phyloP scores from a whole-genome alignment of 2,113 vertebrate species.

The Salminus brasiliensis region DNA sequence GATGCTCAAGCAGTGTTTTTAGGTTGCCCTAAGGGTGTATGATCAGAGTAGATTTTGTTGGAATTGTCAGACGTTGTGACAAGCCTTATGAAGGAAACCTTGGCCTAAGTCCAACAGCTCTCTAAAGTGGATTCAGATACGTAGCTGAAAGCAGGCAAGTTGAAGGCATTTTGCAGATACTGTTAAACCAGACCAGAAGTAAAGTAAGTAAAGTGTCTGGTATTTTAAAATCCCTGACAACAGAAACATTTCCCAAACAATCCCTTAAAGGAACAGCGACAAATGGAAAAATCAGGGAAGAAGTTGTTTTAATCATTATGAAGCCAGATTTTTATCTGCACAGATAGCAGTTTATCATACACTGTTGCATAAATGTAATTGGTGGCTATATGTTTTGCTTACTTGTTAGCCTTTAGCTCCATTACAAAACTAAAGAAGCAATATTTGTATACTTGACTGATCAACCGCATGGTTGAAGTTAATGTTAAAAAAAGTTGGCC shows the following conservation, averaged over 20 bases:
- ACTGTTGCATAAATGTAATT: too few relatives aligned
- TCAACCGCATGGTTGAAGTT: too few relatives aligned
- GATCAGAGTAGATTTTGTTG: constrained; percentile 12
- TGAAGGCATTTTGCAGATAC: constrained; percentile 6
- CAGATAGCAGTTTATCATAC: too few relatives aligned
- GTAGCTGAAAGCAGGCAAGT: background rate
- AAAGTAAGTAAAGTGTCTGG: too few relatives aligned
- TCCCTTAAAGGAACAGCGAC: background rate
- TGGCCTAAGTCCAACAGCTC: background rate
- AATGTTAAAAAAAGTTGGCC: too few relatives aligned
- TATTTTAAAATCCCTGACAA: constrained; percentile 7
- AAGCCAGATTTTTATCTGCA: background rate
- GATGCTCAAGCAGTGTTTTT: background rate
- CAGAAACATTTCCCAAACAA: constrained; percentile 12
- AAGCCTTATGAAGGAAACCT: constrained; percentile 20
- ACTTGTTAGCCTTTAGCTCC: too few relatives aligned
- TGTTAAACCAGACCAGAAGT: too few relatives aligned
- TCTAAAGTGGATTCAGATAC: constrained; percentile 24
- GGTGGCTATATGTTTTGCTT: too few relatives aligned
- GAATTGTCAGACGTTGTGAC: constrained; percentile 30
- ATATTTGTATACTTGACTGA: too few relatives aligned
- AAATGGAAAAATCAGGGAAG: too few relatives aligned
- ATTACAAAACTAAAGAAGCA: too few relatives aligned
- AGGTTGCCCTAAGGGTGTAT: constrained; percentile 10
- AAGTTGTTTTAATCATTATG: background rate